phyloP scores from a whole-genome alignment of 2,113 vertebrate species.

The Cheirogaleus medius region DNA sequence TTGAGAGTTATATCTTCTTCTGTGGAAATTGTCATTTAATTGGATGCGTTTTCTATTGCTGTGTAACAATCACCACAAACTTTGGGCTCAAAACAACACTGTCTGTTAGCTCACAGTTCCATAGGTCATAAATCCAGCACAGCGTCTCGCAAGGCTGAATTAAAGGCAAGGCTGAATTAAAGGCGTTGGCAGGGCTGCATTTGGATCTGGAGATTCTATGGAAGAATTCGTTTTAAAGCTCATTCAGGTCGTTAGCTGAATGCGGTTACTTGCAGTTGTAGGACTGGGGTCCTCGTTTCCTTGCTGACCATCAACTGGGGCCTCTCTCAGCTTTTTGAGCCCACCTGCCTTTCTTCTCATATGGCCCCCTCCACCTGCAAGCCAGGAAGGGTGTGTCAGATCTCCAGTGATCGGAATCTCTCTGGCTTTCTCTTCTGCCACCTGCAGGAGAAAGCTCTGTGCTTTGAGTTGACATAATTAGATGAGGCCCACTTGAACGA shows the following conservation, averaged over 20 bases:
- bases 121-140: neutral
- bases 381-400: neutral
- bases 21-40: neutral
- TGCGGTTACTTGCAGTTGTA: neutral
- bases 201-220: neutral
- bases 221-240: neutral
- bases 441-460: neutral
- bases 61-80: neutral
- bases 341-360: neutral
- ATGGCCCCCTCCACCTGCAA: neutral
- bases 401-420: neutral
- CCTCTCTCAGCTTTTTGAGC: neutral
- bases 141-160: neutral
- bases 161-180: neutral
- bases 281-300: neutral
- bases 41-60: neutral
- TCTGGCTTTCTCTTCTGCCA: constrained; percentile 26
- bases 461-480: neutral
- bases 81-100: neutral
- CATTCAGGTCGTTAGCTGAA: neutral
- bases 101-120: neutral
- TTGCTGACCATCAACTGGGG: neutral
- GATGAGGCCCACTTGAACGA: neutral
- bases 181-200: neutral
- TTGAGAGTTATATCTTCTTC: neutral